These are phyloP conservation scores for Timandra comae DNA, from an alignment of 2,888 invertebrate species.

Conservation along the genomic window DNA sequence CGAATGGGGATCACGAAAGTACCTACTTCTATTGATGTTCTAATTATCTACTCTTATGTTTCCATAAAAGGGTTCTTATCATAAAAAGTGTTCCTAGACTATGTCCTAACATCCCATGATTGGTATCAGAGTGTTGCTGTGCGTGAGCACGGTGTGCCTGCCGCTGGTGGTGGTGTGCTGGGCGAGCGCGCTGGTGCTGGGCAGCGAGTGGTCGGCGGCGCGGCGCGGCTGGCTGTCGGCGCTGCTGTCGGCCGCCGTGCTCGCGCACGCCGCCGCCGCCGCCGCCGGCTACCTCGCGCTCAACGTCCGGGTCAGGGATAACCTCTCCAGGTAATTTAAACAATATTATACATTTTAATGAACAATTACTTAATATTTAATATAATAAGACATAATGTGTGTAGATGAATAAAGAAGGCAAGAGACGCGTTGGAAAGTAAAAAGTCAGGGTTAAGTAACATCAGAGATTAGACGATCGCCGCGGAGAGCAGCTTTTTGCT, in stretches of 20 bases:
- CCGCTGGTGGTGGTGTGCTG: constrained; percentile 91
- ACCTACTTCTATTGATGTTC: too few species aligned
- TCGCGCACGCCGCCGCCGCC: constrained; percentile 88
- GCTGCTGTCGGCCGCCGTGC: constrained; percentile 84
- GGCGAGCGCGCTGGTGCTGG: constrained; percentile 77
- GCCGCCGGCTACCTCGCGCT: constrained; percentile 91
- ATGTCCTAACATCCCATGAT: neutral
- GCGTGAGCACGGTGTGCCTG: constrained; percentile 90
- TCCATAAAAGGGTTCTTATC: too few species aligned
- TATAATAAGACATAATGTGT: too few species aligned
- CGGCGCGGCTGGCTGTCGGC: constrained; percentile 82
- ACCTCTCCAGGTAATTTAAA: constrained; percentile 79
- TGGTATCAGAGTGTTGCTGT: constrained; percentile 85
- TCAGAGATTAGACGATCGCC: too few species aligned
- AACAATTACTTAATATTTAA: too few species aligned
- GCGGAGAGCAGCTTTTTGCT: too few species aligned
- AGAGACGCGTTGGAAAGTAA: too few species aligned
- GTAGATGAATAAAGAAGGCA: too few species aligned
- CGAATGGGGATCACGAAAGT: too few species aligned
- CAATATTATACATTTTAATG: too few species aligned
- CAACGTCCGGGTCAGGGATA: constrained; percentile 89
- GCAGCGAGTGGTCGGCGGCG: constrained; percentile 84
- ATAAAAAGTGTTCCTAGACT: neutral
- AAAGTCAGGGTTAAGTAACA: too few species aligned
- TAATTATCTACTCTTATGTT: too few species aligned